Evolutionary conservation across 1,140 invertebrate species (phyloP).

Genomic region (Drosophila nikananu): DNA sequence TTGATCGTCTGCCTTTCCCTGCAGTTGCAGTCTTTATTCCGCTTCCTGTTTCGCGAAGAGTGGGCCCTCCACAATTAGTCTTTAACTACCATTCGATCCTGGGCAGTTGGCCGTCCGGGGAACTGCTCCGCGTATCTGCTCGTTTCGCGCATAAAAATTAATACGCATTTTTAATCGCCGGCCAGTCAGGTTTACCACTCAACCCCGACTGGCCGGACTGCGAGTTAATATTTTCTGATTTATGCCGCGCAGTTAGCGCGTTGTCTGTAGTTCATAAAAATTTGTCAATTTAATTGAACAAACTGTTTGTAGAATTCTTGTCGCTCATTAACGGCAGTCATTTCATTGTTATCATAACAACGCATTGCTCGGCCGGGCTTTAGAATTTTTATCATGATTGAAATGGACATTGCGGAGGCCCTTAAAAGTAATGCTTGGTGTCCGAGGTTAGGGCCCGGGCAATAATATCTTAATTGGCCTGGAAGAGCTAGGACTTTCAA

Average conservation of each 20-base stretch:
- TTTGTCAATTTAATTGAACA: slow-evolving; percentile 83
- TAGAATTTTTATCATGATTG: slow-evolving; percentile 80
- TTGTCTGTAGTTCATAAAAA: slow-evolving; percentile 64
- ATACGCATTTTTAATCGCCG: slow-evolving; percentile 72
- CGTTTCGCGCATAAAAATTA: slow-evolving; percentile 77
- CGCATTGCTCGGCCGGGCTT: slow-evolving; percentile 42
- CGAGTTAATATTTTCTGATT: slow-evolving; percentile 51
- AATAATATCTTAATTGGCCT: slow-evolving; percentile 4
- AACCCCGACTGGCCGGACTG: not conserved
- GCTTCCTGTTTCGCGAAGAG: not conserved
- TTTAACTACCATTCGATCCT: slow-evolving; percentile 18
- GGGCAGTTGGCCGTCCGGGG: slow-evolving; percentile 4
- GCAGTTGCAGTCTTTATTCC: not conserved
- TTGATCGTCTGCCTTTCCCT: not conserved
- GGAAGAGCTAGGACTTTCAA: not conserved
- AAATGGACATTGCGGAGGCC: slow-evolving; percentile 60
- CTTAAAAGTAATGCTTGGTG: not conserved
- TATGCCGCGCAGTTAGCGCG: slow-evolving; percentile 41
- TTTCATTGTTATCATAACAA: slow-evolving; percentile 27
- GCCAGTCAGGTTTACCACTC: slow-evolving; percentile 30
- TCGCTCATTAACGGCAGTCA: slow-evolving; percentile 25
- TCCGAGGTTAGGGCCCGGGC: not conserved
- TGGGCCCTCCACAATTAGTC: not conserved
- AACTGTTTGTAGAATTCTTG: slow-evolving; percentile 74
- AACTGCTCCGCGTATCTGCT: slow-evolving; percentile 51